Base-by-base conservation (phyloP, 2,113 vertebrate genomes). In the mouse (Mus musculus) region DNA sequence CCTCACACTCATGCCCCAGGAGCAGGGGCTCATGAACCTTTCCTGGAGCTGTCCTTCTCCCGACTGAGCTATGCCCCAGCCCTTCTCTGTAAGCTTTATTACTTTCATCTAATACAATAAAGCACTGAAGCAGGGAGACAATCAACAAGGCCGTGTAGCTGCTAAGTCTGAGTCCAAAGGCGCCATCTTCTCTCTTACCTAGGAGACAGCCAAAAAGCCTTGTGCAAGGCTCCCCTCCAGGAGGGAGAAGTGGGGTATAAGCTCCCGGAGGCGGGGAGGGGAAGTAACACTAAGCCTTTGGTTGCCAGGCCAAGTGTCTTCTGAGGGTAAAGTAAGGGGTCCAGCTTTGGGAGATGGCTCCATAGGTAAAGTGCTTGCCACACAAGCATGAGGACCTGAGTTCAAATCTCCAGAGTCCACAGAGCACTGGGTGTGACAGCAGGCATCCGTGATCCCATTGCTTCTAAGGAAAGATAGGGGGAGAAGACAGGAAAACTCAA, bases 221-320 rank as follows among this genome's bases (percentile, higher is more conserved):
- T 36, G 12, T 8, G 7, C 0, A 4, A 36, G 26, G 2, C 1
- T 1, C 14, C 28, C 22, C 75, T 13, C 3, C 24, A 39, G 7
- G 11, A 20, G 7, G 39, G 28, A 93, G 69, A 61, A 42, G 7
- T 19, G 13, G 46, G 67, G 20, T 24, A 13, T 42, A 22, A 63
- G 28, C 49, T 90, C 73, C 84, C 59, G 56, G 89, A 39, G 4
- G 10, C 33, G 46, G 30, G n/a, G 28, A 89, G n/a, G 76, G 19
- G 59, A 42, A 78, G 78, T 16, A 63, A n/a, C 49, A 20, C 10
- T 13, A n/a, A 16, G 36, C 28, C n/a, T 42, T 42, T 54, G 13
- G n/a, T 26, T 91, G 61, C 39, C n/a, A 49, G 42, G 54, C 42
- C 80, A 81, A 73, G 6, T 24, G 5, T 46, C 65, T 84, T 78